phyloP scores from a whole-genome alignment of 2,888 invertebrate genomes.

The Microdon myrmicae region DNA sequence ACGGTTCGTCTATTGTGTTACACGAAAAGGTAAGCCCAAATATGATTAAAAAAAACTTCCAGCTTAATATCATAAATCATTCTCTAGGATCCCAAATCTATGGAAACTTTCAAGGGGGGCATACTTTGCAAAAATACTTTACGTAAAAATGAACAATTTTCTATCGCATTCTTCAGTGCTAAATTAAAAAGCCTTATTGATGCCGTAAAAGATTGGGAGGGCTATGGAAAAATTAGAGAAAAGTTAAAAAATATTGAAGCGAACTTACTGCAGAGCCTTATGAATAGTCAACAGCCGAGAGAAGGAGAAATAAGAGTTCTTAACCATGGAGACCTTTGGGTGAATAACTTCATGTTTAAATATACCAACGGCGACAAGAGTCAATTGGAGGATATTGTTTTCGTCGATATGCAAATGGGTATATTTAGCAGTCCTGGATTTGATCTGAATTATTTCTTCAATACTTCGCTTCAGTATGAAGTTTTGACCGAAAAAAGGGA shows the following conservation, averaged over 20 bases:
- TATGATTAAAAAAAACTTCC: too few species aligned
- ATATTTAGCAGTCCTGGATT: conserved; percentile 60
- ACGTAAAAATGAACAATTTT: conserved; percentile 28
- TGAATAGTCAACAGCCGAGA: conserved; percentile 55
- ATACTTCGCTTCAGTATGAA: conserved; percentile 59
- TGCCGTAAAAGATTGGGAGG: conserved; percentile 60
- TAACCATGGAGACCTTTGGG: conserved; percentile 70
- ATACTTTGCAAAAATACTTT: too few species aligned
- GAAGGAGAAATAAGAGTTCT: conserved; percentile 63
- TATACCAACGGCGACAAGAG: conserved; percentile 55
- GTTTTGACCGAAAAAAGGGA: conserved; percentile 56
- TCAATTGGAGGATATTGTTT: conserved; percentile 30
- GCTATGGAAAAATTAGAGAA: conserved; percentile 64
- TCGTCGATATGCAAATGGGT: conserved; percentile 63
- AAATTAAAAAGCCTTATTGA: background rate
- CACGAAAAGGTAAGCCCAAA: conserved; percentile 64
- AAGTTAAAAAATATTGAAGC: conserved; percentile 58
- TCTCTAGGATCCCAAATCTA: conserved; percentile 10
- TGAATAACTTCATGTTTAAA: conserved; percentile 69
- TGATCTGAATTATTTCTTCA: conserved; percentile 62
- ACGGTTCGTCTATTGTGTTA: conserved; percentile 70
- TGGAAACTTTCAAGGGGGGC: background rate
- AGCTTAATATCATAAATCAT: too few species aligned
- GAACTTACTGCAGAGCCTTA: conserved; percentile 54
- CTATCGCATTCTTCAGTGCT: background rate